A percentile compares a stretch with the other conserved stretches of the same genome.
Evolutionary conservation across 1,140 invertebrate genomes (phyloP).

Genomic region (Drosophila willistoni): DNA sequence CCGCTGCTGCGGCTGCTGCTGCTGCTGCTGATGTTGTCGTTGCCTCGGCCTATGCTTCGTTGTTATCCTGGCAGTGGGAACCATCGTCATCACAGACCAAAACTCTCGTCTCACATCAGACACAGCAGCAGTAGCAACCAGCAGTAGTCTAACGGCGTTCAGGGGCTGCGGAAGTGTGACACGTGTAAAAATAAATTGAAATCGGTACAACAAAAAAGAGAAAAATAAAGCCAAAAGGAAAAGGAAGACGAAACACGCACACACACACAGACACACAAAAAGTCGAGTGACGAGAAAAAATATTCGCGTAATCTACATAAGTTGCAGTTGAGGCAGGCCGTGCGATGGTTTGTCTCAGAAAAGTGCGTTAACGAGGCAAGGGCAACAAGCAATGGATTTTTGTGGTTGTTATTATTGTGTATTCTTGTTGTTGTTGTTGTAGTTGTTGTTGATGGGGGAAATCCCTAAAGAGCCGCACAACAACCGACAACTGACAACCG

Average conservation of each 20-base stretch:
- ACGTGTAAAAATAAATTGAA: constrained; percentile 40
- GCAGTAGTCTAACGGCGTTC: constrained; percentile 61
- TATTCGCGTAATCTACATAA: constrained; percentile 11
- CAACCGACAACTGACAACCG: not conserved
- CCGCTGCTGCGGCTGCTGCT: constrained; percentile 41
- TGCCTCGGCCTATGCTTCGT: constrained; percentile 9
- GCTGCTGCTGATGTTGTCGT: constrained; percentile 42
- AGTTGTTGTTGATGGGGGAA: constrained; percentile 13
- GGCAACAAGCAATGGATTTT: constrained; percentile 14
- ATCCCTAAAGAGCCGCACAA: constrained; percentile 13
- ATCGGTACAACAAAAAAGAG: constrained; percentile 15
- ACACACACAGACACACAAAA: not conserved
- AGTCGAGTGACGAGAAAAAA: constrained; percentile 13
- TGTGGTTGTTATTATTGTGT: not conserved
- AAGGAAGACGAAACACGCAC: not conserved
- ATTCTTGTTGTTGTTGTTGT: constrained; percentile 23
- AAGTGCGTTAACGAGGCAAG: constrained; percentile 41
- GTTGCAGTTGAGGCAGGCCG: constrained; percentile 21
- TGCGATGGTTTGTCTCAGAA: constrained; percentile 5
- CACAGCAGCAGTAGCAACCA: constrained; percentile 16
- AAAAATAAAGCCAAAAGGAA: constrained; percentile 25
- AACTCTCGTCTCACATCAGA: constrained; percentile 20
- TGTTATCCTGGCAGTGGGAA: constrained; percentile 44
- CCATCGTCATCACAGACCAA: constrained; percentile 46
- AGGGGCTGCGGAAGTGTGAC: constrained; percentile 64